A percentile compares a stretch with the other conserved stretches of the same genome.
Conservation (phyloP, 2,888 invertebrate genomes). For the Trypoxylon attenuatum region DNA sequence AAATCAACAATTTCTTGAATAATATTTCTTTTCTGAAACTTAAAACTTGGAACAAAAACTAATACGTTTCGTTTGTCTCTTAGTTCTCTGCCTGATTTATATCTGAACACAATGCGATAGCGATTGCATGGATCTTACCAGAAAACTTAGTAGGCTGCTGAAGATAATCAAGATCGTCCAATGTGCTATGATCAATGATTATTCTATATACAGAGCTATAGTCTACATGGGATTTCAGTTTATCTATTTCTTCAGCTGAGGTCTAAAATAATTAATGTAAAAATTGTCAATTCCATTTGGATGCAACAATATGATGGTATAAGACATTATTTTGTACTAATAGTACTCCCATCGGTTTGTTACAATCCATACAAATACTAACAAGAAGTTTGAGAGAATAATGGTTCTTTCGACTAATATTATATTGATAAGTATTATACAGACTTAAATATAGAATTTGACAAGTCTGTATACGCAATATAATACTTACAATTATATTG, state of each 20-base stretch:
- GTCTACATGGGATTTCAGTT: constrained; percentile 79
- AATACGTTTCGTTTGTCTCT: too few relatives aligned
- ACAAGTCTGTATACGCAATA: not conserved
- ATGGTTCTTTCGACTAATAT: too few relatives aligned
- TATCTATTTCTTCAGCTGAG: constrained; percentile 78
- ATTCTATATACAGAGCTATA: constrained; percentile 85
- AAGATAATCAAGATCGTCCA: constrained; percentile 74
- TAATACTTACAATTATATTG: constrained; percentile 77
- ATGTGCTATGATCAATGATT: constrained; percentile 78
- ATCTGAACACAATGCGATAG: too few relatives aligned
- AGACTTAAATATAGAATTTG: not conserved
- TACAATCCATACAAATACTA: too few relatives aligned
- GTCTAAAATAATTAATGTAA: constrained; percentile 74
- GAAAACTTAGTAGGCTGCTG: constrained; percentile 67
- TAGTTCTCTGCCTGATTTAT: too few relatives aligned
- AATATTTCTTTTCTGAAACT: too few relatives aligned
- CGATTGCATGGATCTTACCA: too few relatives aligned
- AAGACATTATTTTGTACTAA: not conserved
- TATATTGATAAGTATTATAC: too few relatives aligned
- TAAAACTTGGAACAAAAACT: too few relatives aligned
- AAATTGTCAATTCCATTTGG: not conserved
- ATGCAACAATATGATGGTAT: not conserved
- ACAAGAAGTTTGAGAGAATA: too few relatives aligned
- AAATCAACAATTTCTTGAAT: not conserved
- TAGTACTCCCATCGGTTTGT: too few relatives aligned